Conservation (phyloP, 2,797 vertebrate species). For the Myoxocephalus aenaeus region DNA sequence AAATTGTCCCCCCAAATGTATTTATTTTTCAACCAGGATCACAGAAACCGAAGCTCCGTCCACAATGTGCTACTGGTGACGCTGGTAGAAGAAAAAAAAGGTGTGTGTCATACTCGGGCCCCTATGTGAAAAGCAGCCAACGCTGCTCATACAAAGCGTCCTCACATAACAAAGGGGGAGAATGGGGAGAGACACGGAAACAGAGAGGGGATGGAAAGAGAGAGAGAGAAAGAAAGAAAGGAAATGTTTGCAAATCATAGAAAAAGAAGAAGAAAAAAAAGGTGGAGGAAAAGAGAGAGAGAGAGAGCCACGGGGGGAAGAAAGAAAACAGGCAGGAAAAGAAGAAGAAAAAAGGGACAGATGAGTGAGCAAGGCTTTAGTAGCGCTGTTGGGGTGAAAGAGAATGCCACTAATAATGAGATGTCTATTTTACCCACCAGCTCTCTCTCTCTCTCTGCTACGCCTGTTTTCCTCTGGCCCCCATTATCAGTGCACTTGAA, state of each 20-base stretch:
- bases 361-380: constrained; percentile 73
- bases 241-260: constrained; percentile 27
- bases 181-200: constrained; percentile 34
- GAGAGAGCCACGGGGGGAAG: constrained; percentile 48
- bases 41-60: constrained; percentile 30
- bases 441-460: constrained; percentile 85
- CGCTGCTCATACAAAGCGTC: constrained; percentile 58
- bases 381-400: constrained; percentile 83
- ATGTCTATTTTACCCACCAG: constrained; percentile 91
- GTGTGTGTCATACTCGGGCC: constrained; percentile 58
- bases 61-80: constrained; percentile 62
- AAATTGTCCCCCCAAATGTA: background rate
- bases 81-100: constrained; percentile 33
- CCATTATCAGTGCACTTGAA: constrained; percentile 99
- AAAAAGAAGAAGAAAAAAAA: constrained; percentile 10
- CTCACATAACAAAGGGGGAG: constrained; percentile 58
- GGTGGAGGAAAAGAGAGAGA: constrained; percentile 24
- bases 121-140: constrained; percentile 55
- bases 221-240: background rate
- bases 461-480: constrained; percentile 93
- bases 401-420: constrained; percentile 90
- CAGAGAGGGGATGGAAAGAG: background rate
- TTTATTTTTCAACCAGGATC: background rate
- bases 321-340: constrained; percentile 38
- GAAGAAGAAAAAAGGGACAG: constrained; percentile 48